Evolutionary conservation across 2,113 vertebrate genomes (phyloP).

Genomic region (Prunella himalayana): DNA sequence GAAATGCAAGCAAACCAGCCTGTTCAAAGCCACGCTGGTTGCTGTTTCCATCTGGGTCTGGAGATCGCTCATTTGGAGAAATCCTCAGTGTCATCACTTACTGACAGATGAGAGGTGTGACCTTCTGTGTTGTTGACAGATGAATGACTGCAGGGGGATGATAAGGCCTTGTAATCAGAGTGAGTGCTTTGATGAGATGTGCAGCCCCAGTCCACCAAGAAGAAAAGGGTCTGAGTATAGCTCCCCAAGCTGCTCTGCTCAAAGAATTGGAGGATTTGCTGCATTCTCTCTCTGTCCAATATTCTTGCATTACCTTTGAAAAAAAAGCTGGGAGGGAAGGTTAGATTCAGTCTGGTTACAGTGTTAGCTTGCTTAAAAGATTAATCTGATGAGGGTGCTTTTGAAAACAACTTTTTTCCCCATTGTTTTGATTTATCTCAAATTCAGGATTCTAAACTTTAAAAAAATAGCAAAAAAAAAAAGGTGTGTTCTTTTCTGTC

Average conservation of each 20-base stretch:
- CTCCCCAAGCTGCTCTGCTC: background rate
- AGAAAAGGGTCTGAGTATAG: background rate
- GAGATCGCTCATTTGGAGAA: background rate
- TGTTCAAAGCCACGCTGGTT: background rate
- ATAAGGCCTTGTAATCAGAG: background rate
- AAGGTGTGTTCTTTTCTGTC: background rate
- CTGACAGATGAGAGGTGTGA: slow-evolving; percentile 9
- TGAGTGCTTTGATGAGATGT: background rate
- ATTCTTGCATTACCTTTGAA: background rate
- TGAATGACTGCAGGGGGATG: background rate
- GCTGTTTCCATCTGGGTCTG: background rate
- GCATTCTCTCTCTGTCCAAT: background rate
- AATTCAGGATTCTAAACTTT: background rate
- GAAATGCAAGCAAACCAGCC: background rate
- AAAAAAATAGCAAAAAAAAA: background rate
- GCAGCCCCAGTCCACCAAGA: background rate
- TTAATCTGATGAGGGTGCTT: background rate
- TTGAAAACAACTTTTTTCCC: fast-evolving
- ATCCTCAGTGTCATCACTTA: background rate
- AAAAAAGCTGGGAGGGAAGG: background rate
- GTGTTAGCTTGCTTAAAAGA: background rate
- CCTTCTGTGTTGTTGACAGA: background rate
- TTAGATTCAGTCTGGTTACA: background rate
- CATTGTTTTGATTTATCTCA: background rate
- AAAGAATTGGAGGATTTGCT: background rate